These are phyloP conservation scores for Brachionus asplanchnoidis DNA, from an alignment of 1,140 invertebrate species.

Conservation along the genomic window DNA sequence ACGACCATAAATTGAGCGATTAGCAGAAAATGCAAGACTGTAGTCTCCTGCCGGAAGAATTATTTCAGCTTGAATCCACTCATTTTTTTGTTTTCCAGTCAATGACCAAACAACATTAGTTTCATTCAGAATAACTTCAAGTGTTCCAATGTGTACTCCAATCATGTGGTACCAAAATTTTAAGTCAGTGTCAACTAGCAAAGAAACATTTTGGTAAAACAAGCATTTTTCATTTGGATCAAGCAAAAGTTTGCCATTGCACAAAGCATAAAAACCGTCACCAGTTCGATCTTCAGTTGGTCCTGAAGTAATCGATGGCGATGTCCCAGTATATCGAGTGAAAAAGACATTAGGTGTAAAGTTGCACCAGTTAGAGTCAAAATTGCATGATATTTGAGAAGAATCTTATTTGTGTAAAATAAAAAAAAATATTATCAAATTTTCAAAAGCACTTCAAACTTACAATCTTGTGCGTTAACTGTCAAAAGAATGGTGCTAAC, in stretches of 20 bases:
- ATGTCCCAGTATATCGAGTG: neutral
- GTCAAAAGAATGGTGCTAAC: neutral
- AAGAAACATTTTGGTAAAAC: neutral
- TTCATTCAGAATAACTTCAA: conserved; percentile 21
- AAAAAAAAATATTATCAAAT: neutral
- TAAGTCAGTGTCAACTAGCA: neutral
- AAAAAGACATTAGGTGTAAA: neutral
- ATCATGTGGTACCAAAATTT: conserved; percentile 20
- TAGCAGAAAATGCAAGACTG: conserved; percentile 13
- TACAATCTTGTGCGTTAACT: neutral
- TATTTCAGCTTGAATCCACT: neutral
- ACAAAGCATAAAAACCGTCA: neutral
- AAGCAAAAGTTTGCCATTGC: neutral
- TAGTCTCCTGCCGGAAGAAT: neutral
- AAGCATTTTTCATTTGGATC: neutral
- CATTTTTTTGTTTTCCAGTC: conserved; percentile 6
- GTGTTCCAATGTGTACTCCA: neutral
- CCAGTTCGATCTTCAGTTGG: neutral
- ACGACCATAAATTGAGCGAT: neutral
- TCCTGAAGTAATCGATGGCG: neutral
- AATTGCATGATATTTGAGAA: neutral
- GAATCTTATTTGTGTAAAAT: neutral
- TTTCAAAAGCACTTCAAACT: neutral
- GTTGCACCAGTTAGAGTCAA: neutral
- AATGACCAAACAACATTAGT: neutral